These are phyloP conservation scores for Planiliza haematocheilus DNA, from an alignment of 2,113 vertebrate genomes.

Conservation along the genomic window DNA sequence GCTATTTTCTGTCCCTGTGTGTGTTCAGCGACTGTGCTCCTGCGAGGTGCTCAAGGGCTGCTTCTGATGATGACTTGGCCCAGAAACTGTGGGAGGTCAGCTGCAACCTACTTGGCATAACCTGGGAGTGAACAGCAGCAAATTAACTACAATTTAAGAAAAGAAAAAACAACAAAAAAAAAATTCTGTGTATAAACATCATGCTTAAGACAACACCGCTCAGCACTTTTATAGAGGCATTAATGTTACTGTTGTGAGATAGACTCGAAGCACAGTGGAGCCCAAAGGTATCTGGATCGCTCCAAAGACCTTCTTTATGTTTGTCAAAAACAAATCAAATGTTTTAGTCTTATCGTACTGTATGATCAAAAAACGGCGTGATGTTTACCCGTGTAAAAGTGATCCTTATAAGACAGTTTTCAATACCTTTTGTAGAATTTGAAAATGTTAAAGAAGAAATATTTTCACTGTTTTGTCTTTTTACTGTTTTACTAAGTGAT, in stretches of 20 bases:
- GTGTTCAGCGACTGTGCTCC: constrained; percentile 79
- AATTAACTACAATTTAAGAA: neutral
- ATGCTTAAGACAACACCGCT: constrained; percentile 40
- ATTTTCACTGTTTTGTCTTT: neutral
- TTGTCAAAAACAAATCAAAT: neutral
- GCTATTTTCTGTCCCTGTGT: constrained; percentile 34
- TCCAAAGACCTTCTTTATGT: neutral
- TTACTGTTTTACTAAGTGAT: neutral
- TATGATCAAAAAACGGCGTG: constrained; percentile 11
- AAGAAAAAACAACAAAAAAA: too few species aligned
- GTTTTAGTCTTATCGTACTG: neutral
- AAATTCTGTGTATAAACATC: neutral
- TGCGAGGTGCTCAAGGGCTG: constrained; percentile 74
- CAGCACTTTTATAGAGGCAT: constrained; percentile 46
- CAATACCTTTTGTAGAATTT: neutral
- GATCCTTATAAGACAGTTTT: neutral
- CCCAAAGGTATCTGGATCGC: neutral
- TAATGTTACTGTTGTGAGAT: constrained; percentile 23
- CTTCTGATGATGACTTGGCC: constrained; percentile 80
- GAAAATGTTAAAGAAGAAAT: neutral
- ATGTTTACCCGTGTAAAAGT: neutral
- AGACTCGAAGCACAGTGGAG: neutral
- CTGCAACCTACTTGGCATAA: constrained; percentile 81
- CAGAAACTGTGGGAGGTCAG: constrained; percentile 83
- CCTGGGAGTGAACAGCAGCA: constrained; percentile 72